These are phyloP conservation scores for Metaphire vulgaris DNA, from an alignment of 1,140 invertebrate species.

Conservation along the genomic window DNA sequence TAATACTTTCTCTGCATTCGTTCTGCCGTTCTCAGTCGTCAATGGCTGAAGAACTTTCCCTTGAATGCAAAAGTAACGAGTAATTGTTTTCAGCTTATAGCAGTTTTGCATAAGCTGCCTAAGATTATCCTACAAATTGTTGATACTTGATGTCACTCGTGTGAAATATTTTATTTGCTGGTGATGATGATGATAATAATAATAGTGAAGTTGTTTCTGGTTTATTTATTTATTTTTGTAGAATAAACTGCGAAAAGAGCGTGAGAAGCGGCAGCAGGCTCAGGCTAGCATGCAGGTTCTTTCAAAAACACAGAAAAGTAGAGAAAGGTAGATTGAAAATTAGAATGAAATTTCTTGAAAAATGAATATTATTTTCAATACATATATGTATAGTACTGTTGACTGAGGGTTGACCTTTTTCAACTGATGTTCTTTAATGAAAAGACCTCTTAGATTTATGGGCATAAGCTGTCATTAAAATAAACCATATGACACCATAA, in stretches of 20 bases:
- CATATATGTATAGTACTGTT: neutral
- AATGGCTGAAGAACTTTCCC: slow-evolving; percentile 4
- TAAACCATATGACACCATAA: too few relatives aligned
- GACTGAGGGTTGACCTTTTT: slow-evolving; percentile 5
- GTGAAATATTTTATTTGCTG: too few relatives aligned
- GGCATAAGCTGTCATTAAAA: too few relatives aligned
- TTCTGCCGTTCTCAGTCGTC: slow-evolving; percentile 1
- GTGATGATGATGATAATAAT: too few relatives aligned
- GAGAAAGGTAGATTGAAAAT: slow-evolving; percentile 53
- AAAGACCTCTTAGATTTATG: too few relatives aligned
- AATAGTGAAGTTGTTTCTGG: neutral
- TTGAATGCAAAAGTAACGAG: neutral
- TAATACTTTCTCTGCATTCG: too few relatives aligned
- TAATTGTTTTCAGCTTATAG: neutral
- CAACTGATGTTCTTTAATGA: too few relatives aligned
- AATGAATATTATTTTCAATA: too few relatives aligned
- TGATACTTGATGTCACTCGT: too few relatives aligned
- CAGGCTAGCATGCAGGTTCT: slow-evolving; percentile 57
- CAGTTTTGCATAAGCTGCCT: too few relatives aligned
- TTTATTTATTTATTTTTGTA: too few relatives aligned
- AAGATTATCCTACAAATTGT: too few relatives aligned
- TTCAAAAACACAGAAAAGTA: slow-evolving; percentile 55
- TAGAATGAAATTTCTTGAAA: neutral
- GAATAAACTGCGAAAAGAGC: slow-evolving; percentile 67
- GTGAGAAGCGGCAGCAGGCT: slow-evolving; percentile 58